Base-by-base conservation (phyloP, 1,140 invertebrate species). In the Orussus abietinus region DNA sequence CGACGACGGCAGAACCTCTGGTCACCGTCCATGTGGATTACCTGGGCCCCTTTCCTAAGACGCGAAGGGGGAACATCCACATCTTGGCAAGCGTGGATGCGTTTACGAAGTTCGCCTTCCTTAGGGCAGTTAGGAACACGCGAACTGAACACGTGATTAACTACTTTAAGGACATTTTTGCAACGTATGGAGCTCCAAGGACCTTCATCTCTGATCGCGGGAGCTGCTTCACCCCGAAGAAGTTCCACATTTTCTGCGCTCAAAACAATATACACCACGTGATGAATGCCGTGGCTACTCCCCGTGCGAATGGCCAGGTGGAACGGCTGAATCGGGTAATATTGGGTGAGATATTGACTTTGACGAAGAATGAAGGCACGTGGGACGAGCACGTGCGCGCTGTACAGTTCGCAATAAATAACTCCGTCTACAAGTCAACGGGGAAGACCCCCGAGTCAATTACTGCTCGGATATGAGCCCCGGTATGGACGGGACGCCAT, bases 191-290 rank as follows among this genome's bases (percentile, higher is more conserved):
- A 37, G 14, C 42, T 47, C 56, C 56, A 7, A 42, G 21, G 7
- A 13, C 21, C n/a, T 47, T 65, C 29, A 49, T 62, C 5, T 54
- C 51, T 4, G 57, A 62, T 44, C 45, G 57, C 25, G 59, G 54
- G n/a, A 55, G 33, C 10, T 22, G 28, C 38, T 64, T 62, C 39
- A 57, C 48, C 9, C 55, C 55, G 6, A 19, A 45, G 2, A 49
- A 55, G 6, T 62, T 60, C 48, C 25, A 38, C 30, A 30, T 47
- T 3, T 38, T 44, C 25, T 7, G 28, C 3, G 20, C 25, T 10
- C 13, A 38, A 40, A 43, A 38, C 34, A 12, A 48, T 32, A 28
- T 48, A 10, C 19, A 13, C 14, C 42, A 49, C 18, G 18, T 49
- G 7, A 9, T 21, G 28, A 42, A 51, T 29, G 53, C 55, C 5